Percentiles rank a stretch among this genome's conserved stretches.
These are phyloP conservation scores for Gorsachius magnificus DNA, from an alignment of 2,797 vertebrate species.

Conservation along the genomic window DNA sequence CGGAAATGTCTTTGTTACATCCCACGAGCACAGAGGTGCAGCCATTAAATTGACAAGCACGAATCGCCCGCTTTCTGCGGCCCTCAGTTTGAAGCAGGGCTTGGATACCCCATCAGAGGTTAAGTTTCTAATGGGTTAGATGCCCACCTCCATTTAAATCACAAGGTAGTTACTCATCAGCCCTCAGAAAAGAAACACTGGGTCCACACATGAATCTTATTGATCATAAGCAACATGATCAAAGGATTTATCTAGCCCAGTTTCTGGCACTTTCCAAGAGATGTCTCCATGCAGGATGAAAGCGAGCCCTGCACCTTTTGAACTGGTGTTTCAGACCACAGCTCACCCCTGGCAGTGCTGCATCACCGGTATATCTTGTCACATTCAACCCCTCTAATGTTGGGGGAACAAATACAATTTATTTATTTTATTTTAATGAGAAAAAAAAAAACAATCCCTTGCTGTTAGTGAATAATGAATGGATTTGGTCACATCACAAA, in stretches of 20 bases:
- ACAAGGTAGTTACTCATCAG: not conserved
- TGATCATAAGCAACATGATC: not conserved
- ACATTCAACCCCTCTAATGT: not conserved
- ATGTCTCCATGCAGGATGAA: not conserved
- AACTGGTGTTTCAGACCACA: not conserved
- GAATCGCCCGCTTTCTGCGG: not conserved
- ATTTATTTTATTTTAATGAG: not conserved
- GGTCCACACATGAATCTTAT: not conserved
- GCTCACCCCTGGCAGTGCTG: not conserved
- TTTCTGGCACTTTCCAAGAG: not conserved
- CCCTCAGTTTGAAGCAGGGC: not conserved
- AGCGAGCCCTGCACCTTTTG: not conserved
- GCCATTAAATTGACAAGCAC: not conserved
- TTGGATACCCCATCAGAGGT: not conserved
- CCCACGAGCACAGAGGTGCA: not conserved
- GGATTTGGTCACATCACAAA: not conserved
- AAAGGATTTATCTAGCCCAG: not conserved
- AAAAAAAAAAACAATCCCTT: not conserved
- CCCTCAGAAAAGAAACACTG: not conserved
- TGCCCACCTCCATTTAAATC: not conserved
- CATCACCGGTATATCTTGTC: not conserved
- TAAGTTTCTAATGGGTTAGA: not conserved
- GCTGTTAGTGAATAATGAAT: not conserved
- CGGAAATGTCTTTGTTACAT: not conserved
- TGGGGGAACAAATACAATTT: not conserved